phyloP scores from a whole-genome alignment of 92 coral and sea anemone genomes.

The Parazoanthus swiftii region DNA sequence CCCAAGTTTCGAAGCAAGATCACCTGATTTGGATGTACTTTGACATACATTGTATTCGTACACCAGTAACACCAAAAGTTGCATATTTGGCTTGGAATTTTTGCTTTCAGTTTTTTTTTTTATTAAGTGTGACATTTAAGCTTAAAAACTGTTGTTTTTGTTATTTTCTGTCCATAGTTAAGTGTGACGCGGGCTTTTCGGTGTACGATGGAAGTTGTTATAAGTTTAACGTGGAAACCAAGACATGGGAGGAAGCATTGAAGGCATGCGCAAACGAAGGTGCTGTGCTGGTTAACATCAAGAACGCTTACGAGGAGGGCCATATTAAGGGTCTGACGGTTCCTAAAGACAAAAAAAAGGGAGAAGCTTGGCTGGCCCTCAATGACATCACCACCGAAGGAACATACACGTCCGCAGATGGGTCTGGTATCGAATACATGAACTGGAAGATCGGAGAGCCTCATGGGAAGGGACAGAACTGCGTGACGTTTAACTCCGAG shows the following conservation, averaged over 20 bases:
- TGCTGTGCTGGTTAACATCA: conserved; percentile 57
- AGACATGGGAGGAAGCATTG: conserved; percentile 74
- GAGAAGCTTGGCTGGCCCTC: conserved; percentile 61
- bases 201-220: conserved; percentile 70
- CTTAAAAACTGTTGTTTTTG: neutral
- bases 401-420: conserved; percentile 77
- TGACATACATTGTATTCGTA: too few relatives aligned
- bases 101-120: too few relatives aligned
- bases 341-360: conserved; percentile 27
- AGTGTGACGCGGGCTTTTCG: conserved; percentile 61
- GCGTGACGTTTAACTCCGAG: conserved; percentile 57
- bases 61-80: too few relatives aligned
- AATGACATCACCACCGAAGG: conserved; percentile 74
- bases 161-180: conserved; percentile 40
- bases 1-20: too few relatives aligned
- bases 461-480: conserved; percentile 78
- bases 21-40: too few relatives aligned
- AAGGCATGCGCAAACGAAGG: conserved; percentile 61
- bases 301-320: conserved; percentile 42
- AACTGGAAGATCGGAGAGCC: conserved; percentile 86
- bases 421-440: conserved; percentile 66
- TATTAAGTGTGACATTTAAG: neutral
- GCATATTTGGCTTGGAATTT: too few relatives aligned
- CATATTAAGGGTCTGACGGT: conserved; percentile 39
- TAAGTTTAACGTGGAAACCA: conserved; percentile 51